Percentiles rank a stretch among this genome's conserved stretches.
phyloP scores from a whole-genome alignment of 1,140 invertebrate genomes.

The Conus ventricosus region DNA sequence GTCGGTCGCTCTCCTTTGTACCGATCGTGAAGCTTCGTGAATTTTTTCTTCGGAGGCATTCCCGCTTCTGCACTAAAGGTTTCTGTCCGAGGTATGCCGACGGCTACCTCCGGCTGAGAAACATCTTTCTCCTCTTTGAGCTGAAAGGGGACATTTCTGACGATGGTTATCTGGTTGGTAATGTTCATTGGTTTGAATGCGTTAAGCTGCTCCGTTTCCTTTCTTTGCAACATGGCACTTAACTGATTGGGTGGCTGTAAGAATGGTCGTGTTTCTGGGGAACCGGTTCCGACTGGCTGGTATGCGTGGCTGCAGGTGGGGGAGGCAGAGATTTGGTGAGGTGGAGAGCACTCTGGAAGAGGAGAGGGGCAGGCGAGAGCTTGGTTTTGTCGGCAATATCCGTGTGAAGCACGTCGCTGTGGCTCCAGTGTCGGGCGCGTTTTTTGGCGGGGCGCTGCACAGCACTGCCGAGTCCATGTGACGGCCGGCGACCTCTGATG shows the following conservation, averaged over 20 bases:
- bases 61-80: background rate
- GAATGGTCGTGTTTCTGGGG: background rate
- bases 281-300: background rate
- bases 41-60: slow-evolving; percentile 31
- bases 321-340: background rate
- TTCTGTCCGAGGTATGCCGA: background rate
- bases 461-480: background rate
- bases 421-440: slow-evolving; percentile 45
- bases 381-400: background rate
- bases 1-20: background rate
- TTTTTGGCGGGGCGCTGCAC: slow-evolving; percentile 42
- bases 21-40: slow-evolving; percentile 26
- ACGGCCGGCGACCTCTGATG: slow-evolving; percentile 33
- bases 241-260: background rate
- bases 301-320: background rate
- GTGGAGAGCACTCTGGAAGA: background rate
- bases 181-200: background rate
- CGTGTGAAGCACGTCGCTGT: slow-evolving; percentile 14
- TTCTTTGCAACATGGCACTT: background rate
- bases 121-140: background rate
- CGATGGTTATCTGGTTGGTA: background rate
- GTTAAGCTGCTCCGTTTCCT: background rate
- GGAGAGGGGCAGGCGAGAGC: background rate
- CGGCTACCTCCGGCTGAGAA: background rate
- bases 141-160: background rate